phyloP scores from a whole-genome alignment of 2,888 invertebrate genomes.

The Alitta virens region DNA sequence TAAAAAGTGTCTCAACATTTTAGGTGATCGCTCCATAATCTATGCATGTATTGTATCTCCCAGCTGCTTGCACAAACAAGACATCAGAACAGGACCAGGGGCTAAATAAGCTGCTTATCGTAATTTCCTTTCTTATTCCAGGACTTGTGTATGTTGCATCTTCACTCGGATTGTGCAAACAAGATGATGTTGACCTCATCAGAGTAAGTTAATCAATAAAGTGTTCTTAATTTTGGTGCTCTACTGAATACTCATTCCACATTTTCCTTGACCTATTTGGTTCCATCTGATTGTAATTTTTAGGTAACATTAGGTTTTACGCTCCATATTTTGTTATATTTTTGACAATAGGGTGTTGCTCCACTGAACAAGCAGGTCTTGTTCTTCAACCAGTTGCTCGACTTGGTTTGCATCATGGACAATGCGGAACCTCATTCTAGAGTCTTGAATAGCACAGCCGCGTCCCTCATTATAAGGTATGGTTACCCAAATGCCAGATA shows the following conservation, averaged over 20 bases:
- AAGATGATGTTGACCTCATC: slow-evolving; percentile 49
- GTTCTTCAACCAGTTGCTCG: slow-evolving; percentile 44
- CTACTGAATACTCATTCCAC: background rate
- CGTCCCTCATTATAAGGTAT: background rate
- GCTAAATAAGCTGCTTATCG: background rate
- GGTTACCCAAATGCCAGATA: too few relatives aligned
- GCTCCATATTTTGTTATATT: too few relatives aligned
- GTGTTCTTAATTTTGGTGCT: background rate
- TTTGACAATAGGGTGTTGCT: slow-evolving; percentile 36
- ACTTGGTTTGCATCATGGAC: slow-evolving; percentile 40
- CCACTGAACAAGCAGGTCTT: slow-evolving; percentile 35
- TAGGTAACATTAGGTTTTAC: too few relatives aligned
- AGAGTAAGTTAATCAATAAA: slow-evolving; percentile 42
- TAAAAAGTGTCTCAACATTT: too few relatives aligned
- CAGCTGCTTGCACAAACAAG: too few relatives aligned
- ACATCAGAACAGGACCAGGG: background rate
- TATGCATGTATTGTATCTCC: too few relatives aligned
- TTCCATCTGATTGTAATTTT: too few relatives aligned
- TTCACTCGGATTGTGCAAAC: slow-evolving; percentile 44
- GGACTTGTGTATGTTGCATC: slow-evolving; percentile 46
- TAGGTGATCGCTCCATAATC: too few relatives aligned
- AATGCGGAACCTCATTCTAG: slow-evolving; percentile 33
- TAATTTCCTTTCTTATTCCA: slow-evolving; percentile 25
- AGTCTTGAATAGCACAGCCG: background rate
- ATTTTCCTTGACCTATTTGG: too few relatives aligned